Evolutionary conservation across 2,113 vertebrate genomes (phyloP).

Genomic region (Astur gentilis): DNA sequence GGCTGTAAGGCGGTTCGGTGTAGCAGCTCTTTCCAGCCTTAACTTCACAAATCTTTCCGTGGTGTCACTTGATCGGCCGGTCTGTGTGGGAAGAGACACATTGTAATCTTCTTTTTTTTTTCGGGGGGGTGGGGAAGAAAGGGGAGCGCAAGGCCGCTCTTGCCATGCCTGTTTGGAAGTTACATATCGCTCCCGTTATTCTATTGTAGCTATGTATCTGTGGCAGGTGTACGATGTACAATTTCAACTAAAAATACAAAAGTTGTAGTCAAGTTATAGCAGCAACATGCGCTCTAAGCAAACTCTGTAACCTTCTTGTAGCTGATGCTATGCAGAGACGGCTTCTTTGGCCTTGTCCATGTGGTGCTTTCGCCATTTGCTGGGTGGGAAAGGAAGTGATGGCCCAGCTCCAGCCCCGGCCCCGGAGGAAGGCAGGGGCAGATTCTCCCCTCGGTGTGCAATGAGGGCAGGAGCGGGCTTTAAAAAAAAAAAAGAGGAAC

Average conservation of each 20-base stretch:
- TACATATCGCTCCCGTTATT: constrained; percentile 8
- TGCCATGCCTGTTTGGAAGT: constrained; percentile 13
- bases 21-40: neutral
- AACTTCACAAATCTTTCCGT: neutral
- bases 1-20: neutral
- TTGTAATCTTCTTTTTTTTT: neutral
- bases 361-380: constrained; percentile 45
- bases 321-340: constrained; percentile 52
- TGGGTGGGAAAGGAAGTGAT: neutral
- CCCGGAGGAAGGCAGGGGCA: neutral
- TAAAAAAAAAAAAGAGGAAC: neutral
- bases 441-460: neutral
- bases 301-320: constrained; percentile 46
- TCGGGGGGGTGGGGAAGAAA: neutral
- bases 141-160: neutral
- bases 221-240: constrained; percentile 51
- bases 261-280: constrained; percentile 30
- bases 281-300: constrained; percentile 48
- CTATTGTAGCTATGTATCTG: constrained; percentile 41
- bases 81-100: neutral
- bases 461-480: neutral
- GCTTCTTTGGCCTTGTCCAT: constrained; percentile 38
- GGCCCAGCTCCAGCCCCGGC: neutral
- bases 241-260: constrained; percentile 44
- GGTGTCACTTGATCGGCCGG: neutral